Percentiles rank a stretch among this genome's conserved stretches.
Evolutionary conservation across 2,888 invertebrate species (phyloP).

Genomic region (Synanthedon vespiformis): DNA sequence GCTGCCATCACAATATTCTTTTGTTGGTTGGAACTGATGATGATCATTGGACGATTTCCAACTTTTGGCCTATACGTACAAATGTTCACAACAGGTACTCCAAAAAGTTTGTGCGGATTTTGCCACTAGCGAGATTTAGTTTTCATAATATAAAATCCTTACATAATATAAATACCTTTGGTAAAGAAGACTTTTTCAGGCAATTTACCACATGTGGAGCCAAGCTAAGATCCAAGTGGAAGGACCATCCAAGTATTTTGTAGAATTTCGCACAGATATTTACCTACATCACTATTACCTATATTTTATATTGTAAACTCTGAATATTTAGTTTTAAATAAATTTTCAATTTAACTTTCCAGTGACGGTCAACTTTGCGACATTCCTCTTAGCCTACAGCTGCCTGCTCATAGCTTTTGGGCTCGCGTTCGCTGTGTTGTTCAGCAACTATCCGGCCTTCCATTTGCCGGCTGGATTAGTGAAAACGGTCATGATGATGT

Average conservation of each 20-base stretch:
- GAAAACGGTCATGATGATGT: slow-evolving; percentile 90
- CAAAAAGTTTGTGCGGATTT: too few species aligned
- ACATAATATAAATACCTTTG: too few species aligned
- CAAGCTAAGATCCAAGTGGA: too few species aligned
- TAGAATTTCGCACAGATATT: too few species aligned
- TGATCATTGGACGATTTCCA: slow-evolving; percentile 87
- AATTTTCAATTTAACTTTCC: slow-evolving; percentile 19
- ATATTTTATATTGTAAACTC: background rate
- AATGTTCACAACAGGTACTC: slow-evolving; percentile 82
- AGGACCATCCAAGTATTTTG: too few species aligned
- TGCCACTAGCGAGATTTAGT: too few species aligned
- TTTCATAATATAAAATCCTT: too few species aligned
- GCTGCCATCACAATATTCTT: slow-evolving; percentile 84
- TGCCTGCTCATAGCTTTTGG: slow-evolving; percentile 85
- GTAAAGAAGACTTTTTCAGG: too few species aligned
- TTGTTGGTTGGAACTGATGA: slow-evolving; percentile 87
- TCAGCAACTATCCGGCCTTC: slow-evolving; percentile 81
- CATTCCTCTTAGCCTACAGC: slow-evolving; percentile 83
- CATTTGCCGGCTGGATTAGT: slow-evolving; percentile 74
- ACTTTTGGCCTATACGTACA: slow-evolving; percentile 88
- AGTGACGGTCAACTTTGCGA: slow-evolving; percentile 85
- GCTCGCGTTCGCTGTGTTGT: slow-evolving; percentile 84
- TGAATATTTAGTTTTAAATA: background rate
- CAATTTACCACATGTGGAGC: too few species aligned
- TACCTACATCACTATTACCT: background rate